Evolutionary conservation across 92 coral and sea anemone species (phyloP).

Genomic region (Plumapathes pennacea): DNA sequence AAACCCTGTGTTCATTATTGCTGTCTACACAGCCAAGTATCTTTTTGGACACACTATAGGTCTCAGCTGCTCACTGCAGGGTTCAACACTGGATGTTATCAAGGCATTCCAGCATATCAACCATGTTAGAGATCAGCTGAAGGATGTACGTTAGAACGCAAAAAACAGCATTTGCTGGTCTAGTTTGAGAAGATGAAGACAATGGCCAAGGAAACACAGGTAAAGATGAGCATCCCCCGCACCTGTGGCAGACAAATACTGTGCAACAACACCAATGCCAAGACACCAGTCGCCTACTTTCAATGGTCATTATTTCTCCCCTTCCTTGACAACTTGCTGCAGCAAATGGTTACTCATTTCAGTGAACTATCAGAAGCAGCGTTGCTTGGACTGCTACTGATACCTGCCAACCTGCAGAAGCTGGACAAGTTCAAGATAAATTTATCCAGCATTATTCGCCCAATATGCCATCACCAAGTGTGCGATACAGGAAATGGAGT

Average conservation of each 20-base stretch:
- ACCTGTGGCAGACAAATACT: conserved; percentile 1
- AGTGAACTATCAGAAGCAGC: conserved; percentile 5
- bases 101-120: neutral
- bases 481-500: neutral
- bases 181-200: neutral
- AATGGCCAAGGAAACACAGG: conserved; percentile 5
- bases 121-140: neutral
- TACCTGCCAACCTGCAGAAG: conserved; percentile 4
- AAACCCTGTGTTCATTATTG: neutral
- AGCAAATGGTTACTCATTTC: neutral
- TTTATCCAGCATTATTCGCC: neutral
- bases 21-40: neutral
- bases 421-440: neutral
- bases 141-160: neutral
- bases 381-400: conserved; percentile 11
- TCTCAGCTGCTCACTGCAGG: neutral
- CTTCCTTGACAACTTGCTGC: conserved; percentile 8
- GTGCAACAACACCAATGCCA: conserved; percentile 5
- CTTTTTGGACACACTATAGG: neutral
- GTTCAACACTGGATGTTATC: neutral
- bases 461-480: conserved; percentile 6
- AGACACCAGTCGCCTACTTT: conserved; percentile 1
- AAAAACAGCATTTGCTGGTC: neutral
- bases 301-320: neutral
- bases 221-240: conserved; percentile 3